Base-by-base conservation (phyloP, 1,140 invertebrate species). In the Drosophila elegans region DNA sequence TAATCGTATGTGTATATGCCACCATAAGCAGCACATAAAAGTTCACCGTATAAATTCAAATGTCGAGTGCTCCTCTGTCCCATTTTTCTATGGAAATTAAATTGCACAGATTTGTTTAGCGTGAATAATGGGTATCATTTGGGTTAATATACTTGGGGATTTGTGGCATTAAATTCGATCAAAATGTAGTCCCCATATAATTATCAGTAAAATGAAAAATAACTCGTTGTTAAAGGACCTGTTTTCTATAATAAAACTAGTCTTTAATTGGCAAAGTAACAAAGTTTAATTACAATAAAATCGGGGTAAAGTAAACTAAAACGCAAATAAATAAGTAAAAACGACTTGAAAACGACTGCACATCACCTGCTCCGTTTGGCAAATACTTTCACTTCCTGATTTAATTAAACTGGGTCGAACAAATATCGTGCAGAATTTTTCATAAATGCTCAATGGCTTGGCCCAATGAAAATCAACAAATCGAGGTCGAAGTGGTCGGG, bases 41-140 rank as follows among this genome's bases (percentile, higher is more conserved):
- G 59, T 75, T 74, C 61, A 82, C 83, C 73, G 66, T 73, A 88
- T 86, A 86, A 79, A 82, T 86, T 79, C 60, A 88, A 82, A 82
- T 75, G 84, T 88, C 79, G 69, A 82, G 57, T 61, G 62, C 56
- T 69, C 7, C 71, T 54, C 41, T 25, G 36, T 41, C 4, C 12
- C 13, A 10, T 36, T 48, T 56, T 49, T n/a, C 52, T 27, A 57
- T 45, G 71, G 12, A 73, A 61, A 74, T 73, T 34, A 74, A 63
- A 74, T 55, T 51, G 41, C 38, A 13, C 16, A 48, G 73, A 75
- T 75, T 75, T 75, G 73, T 75, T 75, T 66, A 57, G 53, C 52
- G 54, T 75, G 51, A 57, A 53, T 46, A 75, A 66, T 66, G 41
- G 55, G 39, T 25, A 56, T 74, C 72, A 75, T 56, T 75, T 52